Conservation (phyloP, 1,140 invertebrate species). For the Tetragnatha versicolor region DNA sequence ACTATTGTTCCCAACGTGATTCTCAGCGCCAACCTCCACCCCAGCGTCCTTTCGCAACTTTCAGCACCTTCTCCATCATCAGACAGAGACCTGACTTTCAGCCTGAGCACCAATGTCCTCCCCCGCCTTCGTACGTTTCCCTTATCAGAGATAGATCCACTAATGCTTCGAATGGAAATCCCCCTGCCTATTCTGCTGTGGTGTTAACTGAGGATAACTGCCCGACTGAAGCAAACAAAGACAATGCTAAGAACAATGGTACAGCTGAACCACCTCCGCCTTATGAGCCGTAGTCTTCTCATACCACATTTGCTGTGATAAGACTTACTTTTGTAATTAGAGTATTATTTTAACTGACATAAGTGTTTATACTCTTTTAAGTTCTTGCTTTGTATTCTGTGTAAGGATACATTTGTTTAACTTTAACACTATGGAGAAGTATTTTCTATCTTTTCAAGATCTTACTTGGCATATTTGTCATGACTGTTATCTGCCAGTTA, state of each 20-base stretch:
- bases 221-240: not conserved
- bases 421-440: no score
- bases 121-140: not conserved
- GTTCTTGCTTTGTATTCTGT: no score
- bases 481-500: no score
- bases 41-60: not conserved
- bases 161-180: not conserved
- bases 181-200: constrained; percentile 1
- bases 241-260: not conserved
- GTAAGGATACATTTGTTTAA: no score
- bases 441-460: no score
- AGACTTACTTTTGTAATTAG: no score
- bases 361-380: no score
- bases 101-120: not conserved
- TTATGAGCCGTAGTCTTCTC: not conserved
- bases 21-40: not conserved
- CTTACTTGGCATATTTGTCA: no score
- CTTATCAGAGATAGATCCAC: not conserved
- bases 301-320: no score
- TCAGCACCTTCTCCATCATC: not conserved
- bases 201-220: not conserved
- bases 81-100: not conserved
- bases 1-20: not conserved
- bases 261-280: not conserved
- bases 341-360: no score